A percentile compares a stretch with the other conserved stretches of the same genome.
Evolutionary conservation across 2,113 vertebrate species (phyloP).

Genomic region (Orthonyx spaldingii): DNA sequence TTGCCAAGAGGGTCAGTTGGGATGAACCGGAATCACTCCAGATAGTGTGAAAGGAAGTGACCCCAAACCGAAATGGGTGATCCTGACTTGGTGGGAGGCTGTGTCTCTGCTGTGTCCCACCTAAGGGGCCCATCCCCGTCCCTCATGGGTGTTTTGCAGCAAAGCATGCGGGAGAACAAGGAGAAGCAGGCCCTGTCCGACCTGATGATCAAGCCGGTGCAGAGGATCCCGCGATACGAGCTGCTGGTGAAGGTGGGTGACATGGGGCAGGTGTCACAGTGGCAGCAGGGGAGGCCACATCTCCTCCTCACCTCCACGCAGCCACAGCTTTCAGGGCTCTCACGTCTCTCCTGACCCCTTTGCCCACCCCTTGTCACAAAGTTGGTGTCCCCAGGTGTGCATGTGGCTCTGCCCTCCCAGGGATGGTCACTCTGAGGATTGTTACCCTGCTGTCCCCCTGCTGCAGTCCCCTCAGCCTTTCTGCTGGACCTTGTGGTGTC

Average conservation of each 20-base stretch:
- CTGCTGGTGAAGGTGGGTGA: slow-evolving; percentile 91
- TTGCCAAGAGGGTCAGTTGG: not conserved
- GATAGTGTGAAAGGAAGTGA: not conserved
- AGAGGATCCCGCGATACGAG: slow-evolving; percentile 96
- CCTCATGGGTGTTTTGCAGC: slow-evolving; percentile 67
- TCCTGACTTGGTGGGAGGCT: not conserved
- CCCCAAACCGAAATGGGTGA: fast-evolving
- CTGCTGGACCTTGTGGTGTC: not conserved
- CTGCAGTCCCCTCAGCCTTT: not conserved
- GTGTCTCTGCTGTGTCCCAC: not conserved
- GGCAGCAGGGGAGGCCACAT: fast-evolving
- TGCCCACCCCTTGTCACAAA: not conserved
- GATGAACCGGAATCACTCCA: fast-evolving
- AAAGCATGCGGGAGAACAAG: slow-evolving; percentile 98
- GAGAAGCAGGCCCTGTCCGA: slow-evolving; percentile 96
- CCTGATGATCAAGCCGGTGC: slow-evolving; percentile 98
- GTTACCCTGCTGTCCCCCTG: not conserved
- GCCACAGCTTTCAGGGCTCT: not conserved
- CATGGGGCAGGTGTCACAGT: not conserved
- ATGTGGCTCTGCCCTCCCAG: not conserved
- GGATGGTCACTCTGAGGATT: not conserved
- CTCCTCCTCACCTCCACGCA: fast-evolving
- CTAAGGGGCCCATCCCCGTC: not conserved
- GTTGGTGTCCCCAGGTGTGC: not conserved
- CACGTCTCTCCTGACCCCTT: fast-evolving